Base-by-base conservation (phyloP, 2,888 invertebrate species). In the Hydrotaea cyrtoneurina region DNA sequence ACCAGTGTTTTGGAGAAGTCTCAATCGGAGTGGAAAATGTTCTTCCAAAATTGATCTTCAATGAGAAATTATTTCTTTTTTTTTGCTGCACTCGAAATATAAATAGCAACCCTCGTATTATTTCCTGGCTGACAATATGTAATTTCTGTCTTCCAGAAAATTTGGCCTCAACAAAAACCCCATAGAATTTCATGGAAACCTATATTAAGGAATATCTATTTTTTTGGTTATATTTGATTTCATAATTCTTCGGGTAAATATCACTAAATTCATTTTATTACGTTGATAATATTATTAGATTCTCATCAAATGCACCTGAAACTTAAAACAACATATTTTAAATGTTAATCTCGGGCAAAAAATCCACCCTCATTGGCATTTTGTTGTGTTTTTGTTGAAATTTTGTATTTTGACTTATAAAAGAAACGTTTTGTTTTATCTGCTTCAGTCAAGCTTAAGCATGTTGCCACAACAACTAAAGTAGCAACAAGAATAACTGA, bases 321-420 rank as follows among this genome's bases (percentile, higher is more conserved):
- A 31, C 62, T 62, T 4, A 62, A n/a, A 4, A 50, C 50, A 59
- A 31, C 36, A 62, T 36, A 15, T 62, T 62, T 15, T 4, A 62
- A 62, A 62, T 62, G 62, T 31, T 62, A 31, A 62, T 62, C 62
- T 62, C 26, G 31, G 31, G n/a, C 31, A 31, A 62, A 50, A 23
- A 31, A 62, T 62, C 31, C 17, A n/a, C n/a, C 26, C 62, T 62
- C 62, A 62, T 62, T 62, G 62, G 62, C 5, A 62, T 62, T 62
- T 62, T 59, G 39, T 39, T 3, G 11, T 4, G 3, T 31, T 31
- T 31, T 31, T 31, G 31, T 31, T 31, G 31, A 31, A 31, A 31
- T 31, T 50, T n/a, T 26, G 23, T 59, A 26, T 59, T 57, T 57
- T 11, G 57, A 59, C 64, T 43, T 39, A 17, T 43, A 19, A 31